Percentiles rank a stretch among this genome's conserved stretches.
phyloP scores from a whole-genome alignment of 1,140 invertebrate species.

The Drosophila orosa region DNA sequence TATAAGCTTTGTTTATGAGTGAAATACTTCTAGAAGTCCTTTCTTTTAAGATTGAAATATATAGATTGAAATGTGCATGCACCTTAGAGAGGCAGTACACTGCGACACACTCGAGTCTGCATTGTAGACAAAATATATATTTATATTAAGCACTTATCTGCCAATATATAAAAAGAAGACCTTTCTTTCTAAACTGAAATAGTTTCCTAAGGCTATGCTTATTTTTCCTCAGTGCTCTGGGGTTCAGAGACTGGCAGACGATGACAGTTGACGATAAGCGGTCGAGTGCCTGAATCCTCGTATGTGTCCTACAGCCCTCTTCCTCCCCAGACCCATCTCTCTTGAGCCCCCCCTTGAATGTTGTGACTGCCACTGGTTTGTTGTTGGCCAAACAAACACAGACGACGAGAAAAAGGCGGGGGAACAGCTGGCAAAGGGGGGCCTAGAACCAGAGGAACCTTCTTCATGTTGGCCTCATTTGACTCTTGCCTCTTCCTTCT shows the following conservation, averaged over 20 bases:
- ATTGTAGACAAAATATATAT: not conserved
- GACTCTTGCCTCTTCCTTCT: conserved; percentile 20
- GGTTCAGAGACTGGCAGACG: conserved; percentile 56
- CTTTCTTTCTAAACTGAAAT: not conserved
- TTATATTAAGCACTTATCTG: not conserved
- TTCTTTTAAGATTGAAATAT: not conserved
- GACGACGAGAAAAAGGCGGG: conserved; percentile 7
- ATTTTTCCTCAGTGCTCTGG: not conserved
- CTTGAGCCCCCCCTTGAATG: conserved; percentile 19
- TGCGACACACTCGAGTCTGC: too few species aligned
- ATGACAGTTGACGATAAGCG: conserved; percentile 71
- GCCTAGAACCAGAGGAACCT: conserved; percentile 10
- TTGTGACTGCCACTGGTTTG: conserved; percentile 62
- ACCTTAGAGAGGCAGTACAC: conserved; percentile 49
- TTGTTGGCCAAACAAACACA: conserved; percentile 63
- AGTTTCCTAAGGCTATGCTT: not conserved
- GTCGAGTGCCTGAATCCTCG: conserved; percentile 55
- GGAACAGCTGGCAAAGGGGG: not conserved
- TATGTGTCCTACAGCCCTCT: conserved; percentile 6
- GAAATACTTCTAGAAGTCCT: not conserved
- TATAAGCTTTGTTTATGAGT: not conserved
- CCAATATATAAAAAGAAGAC: not conserved
- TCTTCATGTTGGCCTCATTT: conserved; percentile 66
- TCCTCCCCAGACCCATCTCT: too few species aligned
- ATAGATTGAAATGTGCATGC: conserved; percentile 74